These are phyloP conservation scores for Petroica traversi DNA, from an alignment of 2,113 vertebrate genomes.

Conservation along the genomic window DNA sequence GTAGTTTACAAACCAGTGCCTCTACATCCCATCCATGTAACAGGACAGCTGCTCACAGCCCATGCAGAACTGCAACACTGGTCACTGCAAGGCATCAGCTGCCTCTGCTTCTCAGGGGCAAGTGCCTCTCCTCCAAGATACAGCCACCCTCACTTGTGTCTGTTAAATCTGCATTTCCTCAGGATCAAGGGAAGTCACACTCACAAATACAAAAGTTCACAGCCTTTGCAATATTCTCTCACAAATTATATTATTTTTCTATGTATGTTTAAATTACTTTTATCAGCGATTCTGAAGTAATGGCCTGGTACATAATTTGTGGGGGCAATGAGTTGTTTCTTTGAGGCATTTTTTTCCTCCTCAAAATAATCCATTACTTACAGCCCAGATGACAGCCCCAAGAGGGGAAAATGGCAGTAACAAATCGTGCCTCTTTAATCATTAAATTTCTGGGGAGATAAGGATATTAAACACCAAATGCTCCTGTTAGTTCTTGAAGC, in stretches of 20 bases:
- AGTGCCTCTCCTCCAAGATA: not conserved
- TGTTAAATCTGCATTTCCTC: not conserved
- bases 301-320: too few relatives aligned
- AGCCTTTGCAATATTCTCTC: not conserved
- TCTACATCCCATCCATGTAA: fast-evolving
- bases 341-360: not conserved
- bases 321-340: too few relatives aligned
- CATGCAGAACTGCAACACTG: not conserved
- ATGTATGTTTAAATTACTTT: too few relatives aligned
- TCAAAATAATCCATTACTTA: not conserved
- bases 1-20: not conserved
- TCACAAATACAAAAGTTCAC: not conserved
- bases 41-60: not conserved
- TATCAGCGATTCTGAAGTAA: too few relatives aligned
- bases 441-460: not conserved
- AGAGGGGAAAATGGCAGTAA: not conserved
- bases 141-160: not conserved
- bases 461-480: not conserved
- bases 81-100: not conserved
- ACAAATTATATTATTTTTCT: not conserved
- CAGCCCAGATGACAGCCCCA: not conserved
- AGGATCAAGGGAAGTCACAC: not conserved
- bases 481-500: not conserved
- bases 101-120: not conserved
- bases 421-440: not conserved